A percentile compares a stretch with the other conserved stretches of the same genome.
These are phyloP conservation scores for Mythimna impura DNA, from an alignment of 2,888 invertebrate species.

Conservation along the genomic window DNA sequence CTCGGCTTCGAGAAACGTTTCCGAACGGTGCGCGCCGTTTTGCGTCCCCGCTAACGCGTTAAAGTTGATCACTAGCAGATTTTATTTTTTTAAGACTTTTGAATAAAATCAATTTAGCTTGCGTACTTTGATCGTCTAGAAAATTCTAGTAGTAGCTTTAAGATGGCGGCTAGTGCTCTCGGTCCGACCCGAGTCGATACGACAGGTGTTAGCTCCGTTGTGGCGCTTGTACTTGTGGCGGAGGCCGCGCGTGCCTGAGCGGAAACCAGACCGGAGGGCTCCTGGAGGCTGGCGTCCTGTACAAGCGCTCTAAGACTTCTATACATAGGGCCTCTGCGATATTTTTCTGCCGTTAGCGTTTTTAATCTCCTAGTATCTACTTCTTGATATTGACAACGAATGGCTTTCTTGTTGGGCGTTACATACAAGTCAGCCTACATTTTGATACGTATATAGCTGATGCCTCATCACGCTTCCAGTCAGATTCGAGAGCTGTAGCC, in stretches of 20 bases:
- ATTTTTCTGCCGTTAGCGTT: slow-evolving; percentile 75
- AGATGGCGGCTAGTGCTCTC: slow-evolving; percentile 88
- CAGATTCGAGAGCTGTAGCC: slow-evolving; percentile 83
- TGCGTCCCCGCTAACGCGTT: slow-evolving; percentile 90
- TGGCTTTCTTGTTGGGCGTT: slow-evolving; percentile 69
- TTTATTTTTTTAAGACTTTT: slow-evolving; percentile 91
- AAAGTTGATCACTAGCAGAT: slow-evolving; percentile 88
- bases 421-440: slow-evolving; percentile 67
- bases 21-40: slow-evolving; percentile 94
- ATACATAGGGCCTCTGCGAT: slow-evolving; percentile 70
- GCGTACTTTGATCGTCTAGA: slow-evolving; percentile 89
- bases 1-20: slow-evolving; percentile 95
- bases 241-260: slow-evolving; percentile 11
- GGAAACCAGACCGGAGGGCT: slow-evolving; percentile 29
- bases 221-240: slow-evolving; percentile 45
- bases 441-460: slow-evolving; percentile 72
- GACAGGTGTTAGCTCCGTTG: slow-evolving; percentile 58
- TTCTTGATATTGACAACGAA: slow-evolving; percentile 78
- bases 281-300: slow-evolving; percentile 21
- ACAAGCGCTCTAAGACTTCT: slow-evolving; percentile 58
- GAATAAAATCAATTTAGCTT: slow-evolving; percentile 88
- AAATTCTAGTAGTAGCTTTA: slow-evolving; percentile 89
- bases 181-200: slow-evolving; percentile 69
- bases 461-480: slow-evolving; percentile 71
- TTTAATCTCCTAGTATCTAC: slow-evolving; percentile 75